These are phyloP conservation scores for Nephotettix cincticeps DNA, from an alignment of 1,140 invertebrate species.

Conservation along the genomic window DNA sequence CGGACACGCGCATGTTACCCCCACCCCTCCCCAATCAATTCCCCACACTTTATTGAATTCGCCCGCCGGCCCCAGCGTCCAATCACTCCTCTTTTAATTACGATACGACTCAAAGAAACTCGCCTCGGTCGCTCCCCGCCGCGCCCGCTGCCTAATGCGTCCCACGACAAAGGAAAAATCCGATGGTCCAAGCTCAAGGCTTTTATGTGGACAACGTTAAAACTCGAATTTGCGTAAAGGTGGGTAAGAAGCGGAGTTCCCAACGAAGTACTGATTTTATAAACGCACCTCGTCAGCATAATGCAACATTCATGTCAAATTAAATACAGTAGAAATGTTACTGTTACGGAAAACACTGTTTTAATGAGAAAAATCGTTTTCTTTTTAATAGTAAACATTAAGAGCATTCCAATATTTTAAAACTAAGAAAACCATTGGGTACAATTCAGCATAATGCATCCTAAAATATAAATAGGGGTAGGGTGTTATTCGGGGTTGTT, in stretches of 20 bases:
- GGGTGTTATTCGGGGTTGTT: too few species aligned
- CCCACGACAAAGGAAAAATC: background rate
- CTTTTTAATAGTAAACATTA: too few species aligned
- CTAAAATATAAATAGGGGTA: too few species aligned
- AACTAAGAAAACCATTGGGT: too few species aligned
- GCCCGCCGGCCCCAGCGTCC: constrained; percentile 14
- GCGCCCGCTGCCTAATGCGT: background rate
- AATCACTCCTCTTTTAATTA: constrained; percentile 21
- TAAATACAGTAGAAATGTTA: too few species aligned
- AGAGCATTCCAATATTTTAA: too few species aligned
- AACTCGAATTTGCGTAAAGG: background rate
- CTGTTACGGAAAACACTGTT: too few species aligned
- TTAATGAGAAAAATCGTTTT: too few species aligned
- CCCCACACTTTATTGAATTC: constrained; percentile 15
- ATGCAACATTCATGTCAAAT: too few species aligned
- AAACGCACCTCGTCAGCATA: too few species aligned
- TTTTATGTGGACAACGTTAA: background rate
- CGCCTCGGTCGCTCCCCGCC: background rate
- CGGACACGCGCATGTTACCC: constrained; percentile 14
- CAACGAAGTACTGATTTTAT: too few species aligned
- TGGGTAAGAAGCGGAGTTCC: background rate
- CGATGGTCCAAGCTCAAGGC: background rate
- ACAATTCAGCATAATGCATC: too few species aligned
- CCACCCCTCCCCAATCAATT: background rate
- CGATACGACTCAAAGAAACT: constrained; percentile 10